Evolutionary conservation across 2,888 invertebrate species (phyloP).

Genomic region (Campoplex nolae): DNA sequence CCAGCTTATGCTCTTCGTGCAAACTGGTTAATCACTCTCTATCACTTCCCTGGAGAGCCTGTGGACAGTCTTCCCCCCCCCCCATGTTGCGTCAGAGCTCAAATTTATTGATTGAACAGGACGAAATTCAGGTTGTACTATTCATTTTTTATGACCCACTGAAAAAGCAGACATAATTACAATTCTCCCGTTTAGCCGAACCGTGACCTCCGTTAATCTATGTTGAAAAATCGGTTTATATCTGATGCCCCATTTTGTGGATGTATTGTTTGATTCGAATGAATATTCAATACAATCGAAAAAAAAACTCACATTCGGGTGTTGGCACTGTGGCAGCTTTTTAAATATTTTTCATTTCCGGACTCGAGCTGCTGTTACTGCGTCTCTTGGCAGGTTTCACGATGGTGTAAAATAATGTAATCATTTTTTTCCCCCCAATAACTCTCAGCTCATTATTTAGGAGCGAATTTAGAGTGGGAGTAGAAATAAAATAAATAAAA

Average conservation of each 20-base stretch:
- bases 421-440: too few species aligned
- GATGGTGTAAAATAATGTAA: too few species aligned
- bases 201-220: background rate
- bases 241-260: background rate
- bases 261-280: background rate
- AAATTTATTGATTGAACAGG: background rate
- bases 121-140: constrained; percentile 7
- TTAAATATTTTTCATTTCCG: background rate
- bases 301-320: background rate
- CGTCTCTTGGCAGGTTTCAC: background rate
- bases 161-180: background rate
- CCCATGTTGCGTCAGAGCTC: constrained; percentile 4
- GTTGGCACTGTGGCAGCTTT: background rate
- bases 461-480: too few species aligned
- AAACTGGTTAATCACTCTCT: constrained; percentile 52
- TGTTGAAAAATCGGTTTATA: background rate
- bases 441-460: too few species aligned
- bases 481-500: background rate
- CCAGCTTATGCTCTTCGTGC: constrained; percentile 13
- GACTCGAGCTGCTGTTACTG: too few species aligned
- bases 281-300: background rate
- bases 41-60: constrained; percentile 21
- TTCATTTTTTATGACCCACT: background rate
- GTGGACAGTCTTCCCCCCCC: background rate
- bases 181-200: background rate